These are phyloP conservation scores for Ceratitis capitata DNA, from an alignment of 1,140 invertebrate genomes.

Conservation along the genomic window DNA sequence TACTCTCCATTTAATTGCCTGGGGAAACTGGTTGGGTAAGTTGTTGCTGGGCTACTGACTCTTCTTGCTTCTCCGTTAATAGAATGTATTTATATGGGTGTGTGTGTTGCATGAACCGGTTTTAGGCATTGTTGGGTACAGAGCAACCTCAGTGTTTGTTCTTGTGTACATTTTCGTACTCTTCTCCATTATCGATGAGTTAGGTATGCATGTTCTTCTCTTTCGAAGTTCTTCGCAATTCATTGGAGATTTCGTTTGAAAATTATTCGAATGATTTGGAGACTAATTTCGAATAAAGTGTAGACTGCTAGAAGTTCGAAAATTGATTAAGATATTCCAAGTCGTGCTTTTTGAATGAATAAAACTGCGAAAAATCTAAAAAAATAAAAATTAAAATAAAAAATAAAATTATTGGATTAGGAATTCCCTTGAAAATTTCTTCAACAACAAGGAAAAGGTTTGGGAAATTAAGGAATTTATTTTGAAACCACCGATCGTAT, in stretches of 20 bases:
- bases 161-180: background rate
- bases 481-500: too few species aligned
- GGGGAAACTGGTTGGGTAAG: constrained; percentile 29
- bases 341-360: too few species aligned
- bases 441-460: too few species aligned
- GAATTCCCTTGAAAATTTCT: too few species aligned
- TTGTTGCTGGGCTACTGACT: background rate
- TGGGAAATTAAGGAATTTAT: too few species aligned
- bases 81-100: background rate
- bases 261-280: background rate
- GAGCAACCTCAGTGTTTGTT: background rate
- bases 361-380: background rate
- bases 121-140: constrained; percentile 6
- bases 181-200: background rate
- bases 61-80: background rate
- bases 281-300: background rate
- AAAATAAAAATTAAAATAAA: too few species aligned
- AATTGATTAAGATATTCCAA: background rate
- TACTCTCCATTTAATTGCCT: constrained; percentile 20
- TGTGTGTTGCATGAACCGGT: background rate
- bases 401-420: too few species aligned
- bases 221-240: background rate
- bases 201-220: background rate
- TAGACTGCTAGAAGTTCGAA: background rate
- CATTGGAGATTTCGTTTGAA: background rate